Percentiles rank a stretch among this genome's conserved stretches.
Conservation (phyloP, 2,888 invertebrate genomes). For the Poecilus cupreus region DNA sequence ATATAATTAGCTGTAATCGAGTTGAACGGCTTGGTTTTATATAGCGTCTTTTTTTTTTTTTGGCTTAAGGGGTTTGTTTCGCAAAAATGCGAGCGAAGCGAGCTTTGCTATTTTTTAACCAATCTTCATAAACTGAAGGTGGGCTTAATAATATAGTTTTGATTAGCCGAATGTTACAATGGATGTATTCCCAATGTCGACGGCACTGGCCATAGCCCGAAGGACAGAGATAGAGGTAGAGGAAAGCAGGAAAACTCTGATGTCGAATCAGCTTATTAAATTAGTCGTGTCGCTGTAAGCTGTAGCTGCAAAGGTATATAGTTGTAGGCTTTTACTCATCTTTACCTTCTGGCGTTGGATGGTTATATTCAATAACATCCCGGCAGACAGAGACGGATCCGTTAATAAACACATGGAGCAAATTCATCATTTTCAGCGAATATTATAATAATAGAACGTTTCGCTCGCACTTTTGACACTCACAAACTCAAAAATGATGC, state of each 20-base stretch:
- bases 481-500: too few species aligned
- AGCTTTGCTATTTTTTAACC: too few species aligned
- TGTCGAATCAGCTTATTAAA: slow-evolving; percentile 41
- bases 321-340: too few species aligned
- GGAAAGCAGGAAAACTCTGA: slow-evolving; percentile 21
- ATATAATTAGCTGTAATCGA: too few species aligned
- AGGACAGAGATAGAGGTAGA: not conserved
- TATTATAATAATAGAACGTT: not conserved
- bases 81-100: too few species aligned
- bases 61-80: too few species aligned
- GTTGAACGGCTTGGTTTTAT: too few species aligned
- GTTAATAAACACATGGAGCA: not conserved
- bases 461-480: not conserved
- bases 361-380: not conserved
- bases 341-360: not conserved
- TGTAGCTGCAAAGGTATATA: too few species aligned
- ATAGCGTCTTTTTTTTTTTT: too few species aligned
- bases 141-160: too few species aligned
- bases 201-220: not conserved
- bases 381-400: not conserved
- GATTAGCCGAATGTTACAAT: too few species aligned
- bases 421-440: not conserved
- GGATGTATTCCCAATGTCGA: not conserved
- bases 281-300: slow-evolving; percentile 14
- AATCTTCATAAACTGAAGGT: too few species aligned